A percentile compares a stretch with the other conserved stretches of the same genome.
phyloP scores from a whole-genome alignment of 2,113 vertebrate genomes.

The Cyanoderma ruficeps region DNA sequence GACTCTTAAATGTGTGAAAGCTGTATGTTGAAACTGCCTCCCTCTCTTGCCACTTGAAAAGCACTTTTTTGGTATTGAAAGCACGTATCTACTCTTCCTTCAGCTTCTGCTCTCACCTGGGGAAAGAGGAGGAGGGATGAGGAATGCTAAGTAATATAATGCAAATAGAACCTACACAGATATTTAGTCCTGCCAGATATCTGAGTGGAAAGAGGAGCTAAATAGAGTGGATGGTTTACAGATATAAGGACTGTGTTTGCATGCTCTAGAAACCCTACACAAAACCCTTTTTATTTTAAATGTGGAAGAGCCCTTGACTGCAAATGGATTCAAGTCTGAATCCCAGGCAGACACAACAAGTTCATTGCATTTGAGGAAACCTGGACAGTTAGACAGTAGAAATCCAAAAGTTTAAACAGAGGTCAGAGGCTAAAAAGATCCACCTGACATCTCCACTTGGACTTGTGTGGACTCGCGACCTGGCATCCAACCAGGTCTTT shows the following conservation, averaged over 20 bases:
- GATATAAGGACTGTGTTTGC: background rate
- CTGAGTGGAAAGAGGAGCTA: background rate
- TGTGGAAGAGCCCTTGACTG: background rate
- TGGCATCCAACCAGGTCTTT: background rate
- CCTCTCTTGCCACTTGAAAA: background rate
- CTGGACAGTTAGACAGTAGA: background rate
- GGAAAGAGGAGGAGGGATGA: background rate
- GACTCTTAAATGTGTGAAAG: background rate
- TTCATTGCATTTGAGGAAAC: background rate
- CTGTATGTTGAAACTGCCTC: background rate
- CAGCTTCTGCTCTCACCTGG: background rate
- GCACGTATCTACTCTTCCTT: background rate
- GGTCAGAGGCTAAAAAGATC: background rate
- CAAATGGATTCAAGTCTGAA: background rate
- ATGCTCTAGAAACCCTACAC: background rate
- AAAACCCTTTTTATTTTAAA: background rate
- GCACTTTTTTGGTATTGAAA: background rate
- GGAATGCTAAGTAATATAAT: background rate
- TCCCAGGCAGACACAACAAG: rapidly evolving
- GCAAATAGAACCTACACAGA: background rate
- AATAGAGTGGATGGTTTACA: background rate
- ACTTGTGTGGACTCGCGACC: background rate
- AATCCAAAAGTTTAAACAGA: background rate
- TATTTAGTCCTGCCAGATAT: background rate
- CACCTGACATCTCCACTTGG: background rate